phyloP scores from a whole-genome alignment of 2,113 vertebrate species.

The Gambusia affinis region DNA sequence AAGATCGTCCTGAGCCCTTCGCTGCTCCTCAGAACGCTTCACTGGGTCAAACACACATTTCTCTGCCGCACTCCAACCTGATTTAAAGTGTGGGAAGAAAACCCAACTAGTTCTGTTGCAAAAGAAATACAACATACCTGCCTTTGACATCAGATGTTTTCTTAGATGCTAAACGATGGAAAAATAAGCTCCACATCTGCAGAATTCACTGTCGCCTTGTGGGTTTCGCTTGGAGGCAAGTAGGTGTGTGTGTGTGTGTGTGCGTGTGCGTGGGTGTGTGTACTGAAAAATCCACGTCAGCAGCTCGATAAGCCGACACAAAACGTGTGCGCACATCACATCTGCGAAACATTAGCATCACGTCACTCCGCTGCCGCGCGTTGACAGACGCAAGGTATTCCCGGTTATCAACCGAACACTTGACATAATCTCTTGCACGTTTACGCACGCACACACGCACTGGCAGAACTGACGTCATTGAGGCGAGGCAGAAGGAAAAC shows the following conservation, averaged over 20 bases:
- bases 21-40: too few relatives aligned
- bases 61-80: too few relatives aligned
- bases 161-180: background rate
- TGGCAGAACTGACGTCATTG: slow-evolving; percentile 25
- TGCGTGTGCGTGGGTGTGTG: slow-evolving; percentile 5
- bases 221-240: slow-evolving; percentile 15
- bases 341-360: slow-evolving; percentile 17
- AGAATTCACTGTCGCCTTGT: background rate
- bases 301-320: slow-evolving; percentile 47
- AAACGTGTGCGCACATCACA: slow-evolving; percentile 10
- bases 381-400: slow-evolving; percentile 44
- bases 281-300: slow-evolving; percentile 19
- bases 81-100: background rate
- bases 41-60: too few relatives aligned
- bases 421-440: slow-evolving; percentile 30
- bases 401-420: slow-evolving; percentile 32
- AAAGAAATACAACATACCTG: background rate
- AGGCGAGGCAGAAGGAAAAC: slow-evolving; percentile 27
- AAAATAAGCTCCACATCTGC: background rate
- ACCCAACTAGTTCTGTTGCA: background rate
- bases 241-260: slow-evolving; percentile 2
- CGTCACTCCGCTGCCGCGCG: slow-evolving; percentile 37
- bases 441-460: background rate
- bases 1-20: too few relatives aligned
- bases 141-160: background rate